These are phyloP conservation scores for Drosophila koepferae DNA, from an alignment of 2,888 invertebrate species.

Conservation along the genomic window DNA sequence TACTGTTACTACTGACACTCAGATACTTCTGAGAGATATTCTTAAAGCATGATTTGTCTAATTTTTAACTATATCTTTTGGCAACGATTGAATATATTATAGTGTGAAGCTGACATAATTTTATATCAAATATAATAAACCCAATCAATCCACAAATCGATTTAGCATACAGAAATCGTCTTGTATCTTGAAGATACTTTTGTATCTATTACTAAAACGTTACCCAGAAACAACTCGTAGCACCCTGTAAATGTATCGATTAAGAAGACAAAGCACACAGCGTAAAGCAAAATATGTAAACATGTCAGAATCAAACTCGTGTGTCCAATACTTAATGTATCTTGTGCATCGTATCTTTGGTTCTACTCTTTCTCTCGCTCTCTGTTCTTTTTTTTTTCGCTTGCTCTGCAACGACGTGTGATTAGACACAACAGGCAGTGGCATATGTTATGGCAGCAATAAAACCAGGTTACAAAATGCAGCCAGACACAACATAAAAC, in stretches of 20 bases:
- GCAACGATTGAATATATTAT: too few species aligned
- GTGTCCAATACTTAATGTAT: conserved; percentile 76
- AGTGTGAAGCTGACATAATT: too few species aligned
- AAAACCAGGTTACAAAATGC: conserved; percentile 81
- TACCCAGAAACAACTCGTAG: not conserved
- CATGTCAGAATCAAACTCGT: conserved; percentile 68
- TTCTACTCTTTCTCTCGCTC: conserved; percentile 6
- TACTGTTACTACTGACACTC: not conserved
- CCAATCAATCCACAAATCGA: too few species aligned
- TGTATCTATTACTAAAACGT: conserved; percentile 20
- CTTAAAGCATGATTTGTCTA: too few species aligned
- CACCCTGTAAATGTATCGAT: conserved; percentile 76
- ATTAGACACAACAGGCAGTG: conserved; percentile 70
- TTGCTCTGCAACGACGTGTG: conserved; percentile 44
- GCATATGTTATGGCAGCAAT: conserved; percentile 76
- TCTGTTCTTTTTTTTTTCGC: conserved; percentile 18
- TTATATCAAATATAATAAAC: too few species aligned
- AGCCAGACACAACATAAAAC: conserved; percentile 68
- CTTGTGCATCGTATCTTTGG: conserved; percentile 64
- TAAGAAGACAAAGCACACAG: conserved; percentile 47
- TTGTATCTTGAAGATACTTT: conserved; percentile 24
- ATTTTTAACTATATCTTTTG: too few species aligned
- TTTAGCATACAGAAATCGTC: too few species aligned
- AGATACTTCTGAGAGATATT: conserved; percentile 38
- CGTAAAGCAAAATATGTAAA: conserved; percentile 61